phyloP scores from a whole-genome alignment of 2,888 invertebrate genomes.

The Cephalotes varians region DNA sequence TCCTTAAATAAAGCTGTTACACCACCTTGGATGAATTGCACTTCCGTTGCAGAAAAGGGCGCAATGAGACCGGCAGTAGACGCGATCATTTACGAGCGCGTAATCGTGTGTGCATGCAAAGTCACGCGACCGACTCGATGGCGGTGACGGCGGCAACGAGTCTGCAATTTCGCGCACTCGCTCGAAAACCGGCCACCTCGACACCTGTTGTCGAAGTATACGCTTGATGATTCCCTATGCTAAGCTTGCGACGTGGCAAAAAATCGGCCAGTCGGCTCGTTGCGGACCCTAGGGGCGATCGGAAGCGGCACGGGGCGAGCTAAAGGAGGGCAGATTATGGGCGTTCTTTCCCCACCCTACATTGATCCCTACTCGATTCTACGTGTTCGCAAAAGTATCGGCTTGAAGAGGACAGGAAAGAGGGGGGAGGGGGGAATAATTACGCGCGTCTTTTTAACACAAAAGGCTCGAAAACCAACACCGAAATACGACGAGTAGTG shows the following conservation, averaged over 20 bases:
- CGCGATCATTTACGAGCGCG: slow-evolving; percentile 25
- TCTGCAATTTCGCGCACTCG: slow-evolving; percentile 58
- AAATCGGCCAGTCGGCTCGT: slow-evolving; percentile 46
- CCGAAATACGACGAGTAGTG: slow-evolving; percentile 84
- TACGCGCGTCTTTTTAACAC: slow-evolving; percentile 86
- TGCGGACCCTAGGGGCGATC: slow-evolving; percentile 21
- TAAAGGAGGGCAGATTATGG: slow-evolving; percentile 35
- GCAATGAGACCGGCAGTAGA: slow-evolving; percentile 24
- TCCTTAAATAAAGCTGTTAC: slow-evolving; percentile 38
- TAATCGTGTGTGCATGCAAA: slow-evolving; percentile 40
- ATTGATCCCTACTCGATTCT: slow-evolving; percentile 42
- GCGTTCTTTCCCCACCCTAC: slow-evolving; percentile 55
- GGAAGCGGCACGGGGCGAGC: slow-evolving; percentile 15
- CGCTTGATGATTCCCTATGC: slow-evolving; percentile 65
- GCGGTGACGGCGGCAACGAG: not conserved
- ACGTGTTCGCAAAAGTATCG: slow-evolving; percentile 51
- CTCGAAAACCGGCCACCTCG: slow-evolving; percentile 46
- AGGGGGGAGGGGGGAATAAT: slow-evolving; percentile 78
- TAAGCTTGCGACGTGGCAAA: slow-evolving; percentile 44
- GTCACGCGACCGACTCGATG: slow-evolving; percentile 31
- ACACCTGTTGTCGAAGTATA: slow-evolving; percentile 63
- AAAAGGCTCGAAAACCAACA: slow-evolving; percentile 86
- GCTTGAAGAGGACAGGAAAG: not conserved
- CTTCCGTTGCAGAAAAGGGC: slow-evolving; percentile 24
- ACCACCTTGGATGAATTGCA: slow-evolving; percentile 30